Base-by-base conservation (phyloP, 2,888 invertebrate species). In the Acleris sparsana region DNA sequence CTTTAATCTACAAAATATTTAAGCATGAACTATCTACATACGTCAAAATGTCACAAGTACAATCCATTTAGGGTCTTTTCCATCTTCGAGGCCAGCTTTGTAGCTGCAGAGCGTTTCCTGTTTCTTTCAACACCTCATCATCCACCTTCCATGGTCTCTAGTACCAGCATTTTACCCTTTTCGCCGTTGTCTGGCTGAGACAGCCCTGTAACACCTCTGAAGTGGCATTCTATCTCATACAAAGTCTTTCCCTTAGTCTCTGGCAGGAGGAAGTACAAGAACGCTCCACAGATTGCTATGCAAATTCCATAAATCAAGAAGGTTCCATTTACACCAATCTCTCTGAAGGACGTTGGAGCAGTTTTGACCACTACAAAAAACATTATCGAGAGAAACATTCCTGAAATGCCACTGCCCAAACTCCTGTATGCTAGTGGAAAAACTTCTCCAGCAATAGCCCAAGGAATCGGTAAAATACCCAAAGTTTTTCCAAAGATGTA, bases 361-460 rank as follows among this genome's bases (percentile, higher is more conserved):
- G 94, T 94, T 82, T 96, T 95, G 2, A 96, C 94, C 0, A 94
- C 94, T 0, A 94, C 77, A 73, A 96, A 96, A 69, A 94, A 94
- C 81, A 95, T 93, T 5, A 94, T 77, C 20, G 95, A 95, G 0
- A 94, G 90, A 62, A 94, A 92, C 82, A 94, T 94, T 1, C 95
- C 93, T 18, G 94, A 94, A 18, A 95, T 87, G 0, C 95, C 95
- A 39, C 95, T 93, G 0, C 95, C 96, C 0, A 95, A 80, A 39
- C 95, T 95, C 53, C 95, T 91, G 61, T 93, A 93, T 1, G 92
- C 91, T 22, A 94, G 85, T 0, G 95, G 93, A 72, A 95, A 96
- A 5, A 96, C 87, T 79, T 96, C 96, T 0, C 95, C 95, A 67
- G 95, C 94, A 79, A 96, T 94, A 13, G 95, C 94, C 94, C 96